These are phyloP conservation scores for Thermophis baileyi DNA, from an alignment of 2,113 vertebrate genomes.

Conservation along the genomic window DNA sequence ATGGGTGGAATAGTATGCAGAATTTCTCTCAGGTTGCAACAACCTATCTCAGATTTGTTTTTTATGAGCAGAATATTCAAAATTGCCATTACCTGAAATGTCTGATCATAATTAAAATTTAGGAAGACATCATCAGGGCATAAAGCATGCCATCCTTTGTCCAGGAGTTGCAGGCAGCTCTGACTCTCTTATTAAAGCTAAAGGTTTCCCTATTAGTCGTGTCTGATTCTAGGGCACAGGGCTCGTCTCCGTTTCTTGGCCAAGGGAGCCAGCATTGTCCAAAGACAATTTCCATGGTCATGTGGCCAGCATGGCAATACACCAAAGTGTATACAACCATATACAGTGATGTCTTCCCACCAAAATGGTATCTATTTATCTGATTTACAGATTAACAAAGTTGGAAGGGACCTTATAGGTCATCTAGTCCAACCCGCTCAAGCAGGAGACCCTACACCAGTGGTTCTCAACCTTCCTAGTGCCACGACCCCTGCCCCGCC, in stretches of 20 bases:
- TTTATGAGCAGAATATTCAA: not conserved
- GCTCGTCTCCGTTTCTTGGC: not conserved
- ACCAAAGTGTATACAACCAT: not conserved
- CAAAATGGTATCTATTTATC: not conserved
- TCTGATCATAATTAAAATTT: not conserved
- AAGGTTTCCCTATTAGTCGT: not conserved
- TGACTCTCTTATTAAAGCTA: not conserved
- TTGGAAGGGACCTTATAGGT: too few species aligned
- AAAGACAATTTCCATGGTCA: not conserved
- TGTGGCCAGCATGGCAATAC: not conserved
- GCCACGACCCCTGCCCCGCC: too few species aligned
- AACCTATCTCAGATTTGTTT: not conserved
- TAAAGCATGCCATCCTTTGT: not conserved
- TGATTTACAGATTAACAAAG: too few species aligned
- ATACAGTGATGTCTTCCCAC: not conserved
- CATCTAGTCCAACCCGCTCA: too few species aligned
- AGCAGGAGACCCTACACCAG: too few species aligned
- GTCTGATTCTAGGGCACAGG: not conserved
- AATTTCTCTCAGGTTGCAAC: not conserved
- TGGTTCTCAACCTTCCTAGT: too few species aligned
- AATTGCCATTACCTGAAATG: not conserved
- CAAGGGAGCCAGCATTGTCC: not conserved
- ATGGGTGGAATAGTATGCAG: not conserved
- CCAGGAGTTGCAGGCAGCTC: not conserved
- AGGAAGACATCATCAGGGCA: not conserved